phyloP scores from a whole-genome alignment of 2,797 vertebrate species.

The Fistularia tabacaria region DNA sequence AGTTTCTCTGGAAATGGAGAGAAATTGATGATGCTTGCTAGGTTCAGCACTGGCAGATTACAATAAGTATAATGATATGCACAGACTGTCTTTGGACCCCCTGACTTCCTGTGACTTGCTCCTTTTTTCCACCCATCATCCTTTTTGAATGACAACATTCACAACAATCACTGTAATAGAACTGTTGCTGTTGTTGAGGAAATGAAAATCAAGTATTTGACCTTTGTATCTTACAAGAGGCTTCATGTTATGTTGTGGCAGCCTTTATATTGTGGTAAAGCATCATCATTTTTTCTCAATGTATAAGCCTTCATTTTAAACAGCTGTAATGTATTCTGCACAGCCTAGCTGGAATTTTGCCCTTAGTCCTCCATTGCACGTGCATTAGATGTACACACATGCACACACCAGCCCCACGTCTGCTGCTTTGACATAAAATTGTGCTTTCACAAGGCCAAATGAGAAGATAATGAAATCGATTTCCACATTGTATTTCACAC shows the following conservation, averaged over 20 bases:
- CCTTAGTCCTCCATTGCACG: slow-evolving; percentile 53
- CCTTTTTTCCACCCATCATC: slow-evolving; percentile 48
- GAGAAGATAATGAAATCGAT: slow-evolving; percentile 79
- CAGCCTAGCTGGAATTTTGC: slow-evolving; percentile 48
- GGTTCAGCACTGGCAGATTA: slow-evolving; percentile 46
- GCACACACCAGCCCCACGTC: slow-evolving; percentile 38
- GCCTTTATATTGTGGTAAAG: slow-evolving; percentile 32
- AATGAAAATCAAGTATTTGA: slow-evolving; percentile 74
- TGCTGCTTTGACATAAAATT: slow-evolving; percentile 55
- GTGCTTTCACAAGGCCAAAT: slow-evolving; percentile 64
- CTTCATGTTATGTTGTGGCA: slow-evolving; percentile 49
- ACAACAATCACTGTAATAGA: slow-evolving; percentile 51
- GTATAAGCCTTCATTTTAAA: slow-evolving; percentile 52
- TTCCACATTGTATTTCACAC: slow-evolving; percentile 81
- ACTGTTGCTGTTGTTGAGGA: slow-evolving; percentile 67
- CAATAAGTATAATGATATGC: slow-evolving; percentile 56
- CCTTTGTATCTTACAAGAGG: slow-evolving; percentile 69
- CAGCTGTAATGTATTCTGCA: slow-evolving; percentile 55
- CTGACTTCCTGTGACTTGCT: slow-evolving; percentile 59
- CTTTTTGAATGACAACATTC: slow-evolving; percentile 64
- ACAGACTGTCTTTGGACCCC: slow-evolving; percentile 40
- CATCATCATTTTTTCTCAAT: slow-evolving; percentile 32
- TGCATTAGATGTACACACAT: slow-evolving; percentile 66
- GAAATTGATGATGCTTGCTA: slow-evolving; percentile 59
- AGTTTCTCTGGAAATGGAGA: slow-evolving; percentile 61